Evolutionary conservation across 2,797 vertebrate genomes (phyloP), one percentile per base, ranked within the genome.

Genomic region (Falco biarmicus): DNA sequence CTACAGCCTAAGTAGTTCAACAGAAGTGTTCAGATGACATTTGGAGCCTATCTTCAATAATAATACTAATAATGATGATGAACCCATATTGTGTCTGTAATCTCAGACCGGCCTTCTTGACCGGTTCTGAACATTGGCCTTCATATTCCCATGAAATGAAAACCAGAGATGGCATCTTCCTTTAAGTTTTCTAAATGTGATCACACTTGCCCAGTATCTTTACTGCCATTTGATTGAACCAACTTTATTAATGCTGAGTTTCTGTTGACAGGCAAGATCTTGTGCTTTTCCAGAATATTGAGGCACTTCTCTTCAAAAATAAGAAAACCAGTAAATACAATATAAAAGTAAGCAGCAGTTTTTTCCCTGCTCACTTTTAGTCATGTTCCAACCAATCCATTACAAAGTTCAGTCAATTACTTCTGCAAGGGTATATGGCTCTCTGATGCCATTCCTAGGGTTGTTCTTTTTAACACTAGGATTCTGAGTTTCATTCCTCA

Each of bases 381-480:
- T 68, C 8, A 13, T 24, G 4, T 74, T 91, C 28, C 60, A 83
- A 15, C 15, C 47, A 53, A 63, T 87, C 51, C 29, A 32, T 88
- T 92, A 77, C 8, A 74, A 90, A 76, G 16, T 26, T 57, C 24
- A 73, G 29, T 60, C 13, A 63, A 21, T 88, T 87, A 61, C 29
- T 76, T 83, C 11, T 43, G 13, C 1, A 2, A 70, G 29, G 16
- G 5, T 66, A 14, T 74, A 43, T 29, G 25, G 25, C 17, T 65
- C 22, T 78, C 63, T 73, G 41, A 69, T 66, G 13, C 15, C 0
- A 0, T 74, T 82, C 15, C 11, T 41, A 18, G 1, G 2, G 2
- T 39, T 37, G 37, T 37, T 37, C 53, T 51, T 86, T 77, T 76
- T 57, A 59, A 22, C 19, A 22, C 5, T 34, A 41, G 19, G 15